Conservation (phyloP, 1,140 invertebrate species). For the Sycophaga agraensis region DNA sequence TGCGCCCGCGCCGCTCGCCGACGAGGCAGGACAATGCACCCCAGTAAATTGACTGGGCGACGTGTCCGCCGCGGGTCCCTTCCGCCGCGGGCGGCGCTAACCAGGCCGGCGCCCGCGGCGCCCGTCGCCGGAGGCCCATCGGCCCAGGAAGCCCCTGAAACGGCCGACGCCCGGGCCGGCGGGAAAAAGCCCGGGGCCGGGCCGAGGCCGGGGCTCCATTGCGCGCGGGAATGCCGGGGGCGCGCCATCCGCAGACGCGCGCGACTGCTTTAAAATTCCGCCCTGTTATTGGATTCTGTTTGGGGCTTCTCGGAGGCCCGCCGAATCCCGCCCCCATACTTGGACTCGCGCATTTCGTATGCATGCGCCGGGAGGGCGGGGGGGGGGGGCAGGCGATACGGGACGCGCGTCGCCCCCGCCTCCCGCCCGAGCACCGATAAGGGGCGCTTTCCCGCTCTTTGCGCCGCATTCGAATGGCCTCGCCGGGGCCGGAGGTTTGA, state of each 20-base stretch:
- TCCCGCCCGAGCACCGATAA: too few relatives aligned
- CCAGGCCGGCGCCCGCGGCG: too few relatives aligned
- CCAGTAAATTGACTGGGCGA: constrained; percentile 19
- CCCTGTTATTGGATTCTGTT: constrained; percentile 21
- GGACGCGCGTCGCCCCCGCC: too few relatives aligned
- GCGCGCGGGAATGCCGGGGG: too few relatives aligned
- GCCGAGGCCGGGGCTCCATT: too few relatives aligned
- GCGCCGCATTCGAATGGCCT: constrained; percentile 38
- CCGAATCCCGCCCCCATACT: constrained; percentile 29
- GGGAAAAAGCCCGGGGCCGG: too few relatives aligned
- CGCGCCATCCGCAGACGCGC: neutral
- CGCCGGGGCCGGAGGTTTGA: neutral
- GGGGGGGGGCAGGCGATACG: neutral
- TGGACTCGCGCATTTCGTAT: constrained; percentile 39
- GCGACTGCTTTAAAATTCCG: constrained; percentile 11
- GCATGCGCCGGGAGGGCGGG: constrained; percentile 29
- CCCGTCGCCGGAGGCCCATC: too few relatives aligned
- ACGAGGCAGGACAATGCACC: neutral
- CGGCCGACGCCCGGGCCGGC: too few relatives aligned
- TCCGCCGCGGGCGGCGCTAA: too few relatives aligned
- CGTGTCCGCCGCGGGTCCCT: too few relatives aligned
- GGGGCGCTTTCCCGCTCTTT: constrained; percentile 24
- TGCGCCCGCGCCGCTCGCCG: neutral
- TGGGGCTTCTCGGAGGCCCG: neutral
- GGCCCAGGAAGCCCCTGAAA: too few relatives aligned